Evolutionary conservation across 1,140 invertebrate genomes (phyloP).

Genomic region (Tachypleus tridentatus): DNA sequence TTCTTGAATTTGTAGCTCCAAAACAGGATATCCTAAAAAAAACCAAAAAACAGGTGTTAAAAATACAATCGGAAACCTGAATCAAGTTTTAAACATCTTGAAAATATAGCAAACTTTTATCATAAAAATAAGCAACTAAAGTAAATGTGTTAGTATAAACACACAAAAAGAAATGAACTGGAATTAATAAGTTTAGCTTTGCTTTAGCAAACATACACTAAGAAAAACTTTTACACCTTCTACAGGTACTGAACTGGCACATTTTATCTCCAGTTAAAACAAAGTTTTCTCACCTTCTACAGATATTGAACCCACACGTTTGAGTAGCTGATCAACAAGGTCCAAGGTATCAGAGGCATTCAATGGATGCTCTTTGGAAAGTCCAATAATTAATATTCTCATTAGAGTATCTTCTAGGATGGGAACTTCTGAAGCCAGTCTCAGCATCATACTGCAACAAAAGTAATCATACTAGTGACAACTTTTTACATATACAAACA

Average conservation of each 20-base stretch:
- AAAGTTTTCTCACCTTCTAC: constrained; percentile 37
- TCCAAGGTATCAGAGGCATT: constrained; percentile 70
- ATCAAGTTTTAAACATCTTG: no score
- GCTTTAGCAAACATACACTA: neutral
- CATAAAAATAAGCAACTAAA: no score
- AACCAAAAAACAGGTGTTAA: no score
- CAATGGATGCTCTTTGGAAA: constrained; percentile 64
- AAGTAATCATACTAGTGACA: no score
- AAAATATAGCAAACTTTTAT: no score
- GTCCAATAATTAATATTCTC: constrained; percentile 63
- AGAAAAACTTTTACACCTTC: constrained; percentile 30
- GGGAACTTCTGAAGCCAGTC: constrained; percentile 75
- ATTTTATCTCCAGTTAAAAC: no score
- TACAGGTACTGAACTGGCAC: constrained; percentile 60
- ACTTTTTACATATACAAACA: no score
- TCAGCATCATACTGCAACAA: constrained; percentile 46
- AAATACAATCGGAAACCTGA: no score
- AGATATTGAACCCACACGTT: constrained; percentile 62
- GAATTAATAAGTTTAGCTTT: no score
- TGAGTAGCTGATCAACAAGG: constrained; percentile 67
- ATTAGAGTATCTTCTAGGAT: constrained; percentile 68
- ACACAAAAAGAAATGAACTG: no score
- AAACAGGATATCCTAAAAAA: constrained; percentile 22
- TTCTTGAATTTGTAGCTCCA: constrained; percentile 64
- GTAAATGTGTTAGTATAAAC: no score